These are phyloP conservation scores for Brachionus plicatilis DNA, from an alignment of 1,140 invertebrate species.

Conservation along the genomic window DNA sequence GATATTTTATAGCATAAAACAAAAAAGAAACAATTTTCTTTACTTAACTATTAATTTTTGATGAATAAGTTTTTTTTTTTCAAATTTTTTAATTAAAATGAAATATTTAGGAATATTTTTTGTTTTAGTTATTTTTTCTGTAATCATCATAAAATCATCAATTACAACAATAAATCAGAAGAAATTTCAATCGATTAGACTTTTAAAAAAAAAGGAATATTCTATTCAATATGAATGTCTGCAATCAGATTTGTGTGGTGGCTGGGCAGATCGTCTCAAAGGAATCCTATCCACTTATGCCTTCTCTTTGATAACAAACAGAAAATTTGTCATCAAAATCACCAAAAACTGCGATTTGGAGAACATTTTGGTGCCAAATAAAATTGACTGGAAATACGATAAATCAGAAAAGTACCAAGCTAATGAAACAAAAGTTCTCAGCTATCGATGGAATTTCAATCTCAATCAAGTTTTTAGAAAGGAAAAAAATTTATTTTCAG, in stretches of 20 bases:
- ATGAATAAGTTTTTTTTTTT: no score
- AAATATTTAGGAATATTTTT: no score
- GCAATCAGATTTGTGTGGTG: neutral
- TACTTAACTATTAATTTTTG: no score
- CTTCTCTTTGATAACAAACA: neutral
- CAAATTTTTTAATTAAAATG: no score
- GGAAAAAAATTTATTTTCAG: neutral
- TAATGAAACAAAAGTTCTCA: neutral
- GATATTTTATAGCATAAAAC: no score
- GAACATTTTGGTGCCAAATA: neutral
- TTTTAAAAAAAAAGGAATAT: no score
- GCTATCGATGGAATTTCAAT: neutral
- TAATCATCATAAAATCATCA: no score
- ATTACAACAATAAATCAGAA: no score
- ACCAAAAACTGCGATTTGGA: neutral
- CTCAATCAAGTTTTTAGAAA: no score
- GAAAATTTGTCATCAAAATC: neutral
- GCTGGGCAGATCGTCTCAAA: conserved; percentile 3
- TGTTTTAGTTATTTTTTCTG: no score
- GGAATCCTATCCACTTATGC: conserved; percentile 14
- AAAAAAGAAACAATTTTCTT: no score
- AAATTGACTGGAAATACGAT: neutral
- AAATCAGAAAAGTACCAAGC: neutral
- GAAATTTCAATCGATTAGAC: no score
- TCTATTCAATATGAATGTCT: neutral